Percentiles rank a stretch among this genome's conserved stretches.
Evolutionary conservation across 2,113 vertebrate species (phyloP).

Genomic region (Pterocles orientalis): DNA sequence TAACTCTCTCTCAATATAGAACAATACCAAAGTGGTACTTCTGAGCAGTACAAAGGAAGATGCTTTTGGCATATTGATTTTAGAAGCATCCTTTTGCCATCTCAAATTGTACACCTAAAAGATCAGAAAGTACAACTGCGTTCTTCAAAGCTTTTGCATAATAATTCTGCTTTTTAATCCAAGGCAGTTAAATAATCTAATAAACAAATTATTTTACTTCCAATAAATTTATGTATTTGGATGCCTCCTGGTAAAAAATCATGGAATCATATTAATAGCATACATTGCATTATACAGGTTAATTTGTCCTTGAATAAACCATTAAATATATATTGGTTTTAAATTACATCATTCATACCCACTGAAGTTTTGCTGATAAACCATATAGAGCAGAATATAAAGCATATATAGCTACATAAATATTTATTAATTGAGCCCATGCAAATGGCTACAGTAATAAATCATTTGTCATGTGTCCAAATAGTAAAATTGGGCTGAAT

Average conservation of each 20-base stretch:
- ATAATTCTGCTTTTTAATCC: neutral
- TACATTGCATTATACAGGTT: neutral
- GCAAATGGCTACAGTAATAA: neutral
- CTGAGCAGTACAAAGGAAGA: neutral
- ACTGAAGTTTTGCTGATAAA: conserved; percentile 19
- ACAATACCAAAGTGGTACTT: neutral
- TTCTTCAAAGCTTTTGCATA: neutral
- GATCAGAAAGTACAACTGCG: neutral
- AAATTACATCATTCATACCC: neutral
- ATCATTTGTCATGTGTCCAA: neutral
- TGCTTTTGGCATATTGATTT: neutral
- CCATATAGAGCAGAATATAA: neutral
- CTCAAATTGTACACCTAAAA: neutral
- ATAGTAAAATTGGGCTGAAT: neutral
- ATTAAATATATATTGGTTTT: conserved; percentile 10
- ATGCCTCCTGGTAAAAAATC: neutral
- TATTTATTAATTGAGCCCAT: conserved; percentile 16
- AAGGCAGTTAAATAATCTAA: neutral
- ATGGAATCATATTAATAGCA: neutral
- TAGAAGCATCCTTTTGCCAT: neutral
- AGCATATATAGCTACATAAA: neutral
- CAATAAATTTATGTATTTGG: neutral
- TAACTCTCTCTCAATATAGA: neutral
- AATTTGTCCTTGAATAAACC: neutral
- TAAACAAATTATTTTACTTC: neutral